A percentile compares a stretch with the other conserved stretches of the same genome.
Conservation (phyloP, 2,888 invertebrate genomes). For the Oegoconia quadripuncta region DNA sequence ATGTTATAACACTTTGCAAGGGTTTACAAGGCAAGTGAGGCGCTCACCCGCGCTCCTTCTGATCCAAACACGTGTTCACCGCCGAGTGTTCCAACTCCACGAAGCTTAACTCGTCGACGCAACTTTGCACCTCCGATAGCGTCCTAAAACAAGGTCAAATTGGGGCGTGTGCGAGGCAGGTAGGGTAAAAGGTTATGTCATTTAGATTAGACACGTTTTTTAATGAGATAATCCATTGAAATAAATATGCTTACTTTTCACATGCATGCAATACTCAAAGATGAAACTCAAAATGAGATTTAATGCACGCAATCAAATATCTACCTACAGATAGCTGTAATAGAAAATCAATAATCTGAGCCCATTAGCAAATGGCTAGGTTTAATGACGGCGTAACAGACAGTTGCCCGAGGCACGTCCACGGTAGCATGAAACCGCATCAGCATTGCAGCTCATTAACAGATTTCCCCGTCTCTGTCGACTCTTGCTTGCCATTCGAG, state of each 20-base stretch:
- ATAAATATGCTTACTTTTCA: too few species aligned
- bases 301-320: background rate
- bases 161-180: background rate
- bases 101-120: conserved; percentile 24
- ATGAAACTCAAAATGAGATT: too few species aligned
- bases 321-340: background rate
- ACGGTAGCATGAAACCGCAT: conserved; percentile 35
- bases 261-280: too few species aligned
- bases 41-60: conserved; percentile 26
- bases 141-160: conserved; percentile 27
- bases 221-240: too few species aligned
- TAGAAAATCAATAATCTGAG: conserved; percentile 37
- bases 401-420: conserved; percentile 24
- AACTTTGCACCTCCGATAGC: conserved; percentile 34
- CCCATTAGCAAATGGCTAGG: conserved; percentile 39
- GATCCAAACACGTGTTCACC: conserved; percentile 29
- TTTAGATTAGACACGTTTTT: background rate
- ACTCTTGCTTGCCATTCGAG: background rate
- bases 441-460: conserved; percentile 53
- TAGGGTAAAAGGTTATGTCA: background rate
- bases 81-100: conserved; percentile 31
- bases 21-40: background rate
- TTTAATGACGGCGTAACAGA: conserved; percentile 21
- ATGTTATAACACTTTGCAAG: too few species aligned
- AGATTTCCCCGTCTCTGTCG: conserved; percentile 34